Evolutionary conservation across 1,140 invertebrate species (phyloP).

Genomic region (Plectrocnemia conspersa): DNA sequence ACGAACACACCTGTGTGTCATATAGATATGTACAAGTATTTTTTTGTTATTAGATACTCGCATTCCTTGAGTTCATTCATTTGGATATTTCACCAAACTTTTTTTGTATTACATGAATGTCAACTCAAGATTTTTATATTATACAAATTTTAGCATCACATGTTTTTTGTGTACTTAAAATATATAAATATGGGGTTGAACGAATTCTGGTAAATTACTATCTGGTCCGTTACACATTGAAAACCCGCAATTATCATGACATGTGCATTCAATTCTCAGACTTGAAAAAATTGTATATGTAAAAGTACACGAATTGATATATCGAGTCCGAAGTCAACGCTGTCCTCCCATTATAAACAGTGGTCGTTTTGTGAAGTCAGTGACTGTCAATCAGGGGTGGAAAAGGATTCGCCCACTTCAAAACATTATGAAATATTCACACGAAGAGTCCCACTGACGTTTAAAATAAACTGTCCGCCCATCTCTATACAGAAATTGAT

Average conservation of each 20-base stretch:
- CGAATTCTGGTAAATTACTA: too few species aligned
- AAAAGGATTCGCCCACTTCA: constrained; percentile 14
- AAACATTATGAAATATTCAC: constrained; percentile 23
- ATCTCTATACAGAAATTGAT: neutral
- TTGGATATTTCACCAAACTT: too few species aligned
- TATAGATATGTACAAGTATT: too few species aligned
- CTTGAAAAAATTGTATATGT: neutral
- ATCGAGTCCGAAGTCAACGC: neutral
- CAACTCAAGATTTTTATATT: too few species aligned
- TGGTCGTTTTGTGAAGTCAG: constrained; percentile 8
- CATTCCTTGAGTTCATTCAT: too few species aligned
- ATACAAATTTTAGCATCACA: too few species aligned
- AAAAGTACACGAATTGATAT: neutral
- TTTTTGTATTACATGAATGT: too few species aligned
- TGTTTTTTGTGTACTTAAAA: too few species aligned
- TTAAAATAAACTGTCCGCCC: constrained; percentile 20
- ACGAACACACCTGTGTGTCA: too few species aligned
- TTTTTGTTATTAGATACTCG: too few species aligned
- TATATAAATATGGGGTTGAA: too few species aligned
- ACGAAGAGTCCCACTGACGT: neutral
- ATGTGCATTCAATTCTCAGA: neutral
- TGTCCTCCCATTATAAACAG: constrained; percentile 15
- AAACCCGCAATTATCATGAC: constrained; percentile 22
- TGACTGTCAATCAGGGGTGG: constrained; percentile 8
- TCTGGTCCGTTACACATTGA: too few species aligned